Evolutionary conservation across 2,888 invertebrate genomes (phyloP).

Genomic region (Campaea margaritaria): DNA sequence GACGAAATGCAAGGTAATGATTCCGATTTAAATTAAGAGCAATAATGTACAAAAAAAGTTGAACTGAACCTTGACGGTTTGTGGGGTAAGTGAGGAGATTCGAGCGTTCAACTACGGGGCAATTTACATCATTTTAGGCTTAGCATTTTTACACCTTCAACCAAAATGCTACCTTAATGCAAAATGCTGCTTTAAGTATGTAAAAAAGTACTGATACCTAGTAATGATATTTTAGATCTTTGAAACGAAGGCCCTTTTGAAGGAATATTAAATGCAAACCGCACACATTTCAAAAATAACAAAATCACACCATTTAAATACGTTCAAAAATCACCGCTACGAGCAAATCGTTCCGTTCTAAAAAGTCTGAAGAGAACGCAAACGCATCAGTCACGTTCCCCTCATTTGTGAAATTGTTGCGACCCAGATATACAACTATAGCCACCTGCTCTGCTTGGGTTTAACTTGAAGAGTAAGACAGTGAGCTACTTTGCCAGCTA

Average conservation of each 20-base stretch:
- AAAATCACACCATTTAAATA: too few relatives aligned
- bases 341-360: conserved; percentile 7
- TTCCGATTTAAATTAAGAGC: conserved; percentile 29
- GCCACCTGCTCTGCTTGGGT: conserved; percentile 7
- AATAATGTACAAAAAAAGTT: conserved; percentile 27
- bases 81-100: conserved; percentile 21
- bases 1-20: conserved; percentile 26
- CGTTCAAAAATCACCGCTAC: conserved; percentile 1
- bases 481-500: not conserved
- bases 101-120: not conserved
- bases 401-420: conserved; percentile 12
- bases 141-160: too few relatives aligned
- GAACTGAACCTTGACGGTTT: conserved; percentile 28
- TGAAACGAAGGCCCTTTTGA: too few relatives aligned
- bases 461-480: not conserved
- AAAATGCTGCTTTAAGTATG: too few relatives aligned
- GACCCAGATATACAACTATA: conserved; percentile 8
- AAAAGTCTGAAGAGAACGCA: conserved; percentile 4
- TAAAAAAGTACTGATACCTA: too few relatives aligned
- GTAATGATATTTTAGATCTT: too few relatives aligned
- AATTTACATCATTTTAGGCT: too few relatives aligned
- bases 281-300: too few relatives aligned
- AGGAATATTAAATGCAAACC: too few relatives aligned
- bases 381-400: conserved; percentile 14
- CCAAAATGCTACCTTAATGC: too few relatives aligned